A percentile compares a stretch with the other conserved stretches of the same genome.
These are phyloP conservation scores for Argyresthia goedartella DNA, from an alignment of 2,888 invertebrate species.

Conservation along the genomic window DNA sequence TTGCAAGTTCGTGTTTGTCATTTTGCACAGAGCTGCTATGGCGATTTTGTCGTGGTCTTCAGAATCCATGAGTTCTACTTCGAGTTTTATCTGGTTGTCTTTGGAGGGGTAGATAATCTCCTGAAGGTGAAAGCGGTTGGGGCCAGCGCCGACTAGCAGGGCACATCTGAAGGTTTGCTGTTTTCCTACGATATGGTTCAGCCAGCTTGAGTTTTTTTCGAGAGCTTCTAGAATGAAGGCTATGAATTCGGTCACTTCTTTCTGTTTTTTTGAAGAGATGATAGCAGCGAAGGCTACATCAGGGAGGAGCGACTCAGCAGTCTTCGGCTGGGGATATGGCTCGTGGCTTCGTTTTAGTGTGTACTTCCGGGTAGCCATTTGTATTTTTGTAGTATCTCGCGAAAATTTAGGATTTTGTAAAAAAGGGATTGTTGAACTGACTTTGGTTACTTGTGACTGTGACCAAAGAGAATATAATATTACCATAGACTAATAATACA, in stretches of 20 bases:
- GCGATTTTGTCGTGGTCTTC: constrained; percentile 57
- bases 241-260: constrained; percentile 49
- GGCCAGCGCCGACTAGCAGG: constrained; percentile 49
- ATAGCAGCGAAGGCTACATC: constrained; percentile 54
- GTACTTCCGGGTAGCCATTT: too few species aligned
- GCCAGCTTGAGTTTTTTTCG: constrained; percentile 46
- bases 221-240: constrained; percentile 42
- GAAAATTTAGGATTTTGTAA: too few species aligned
- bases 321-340: too few species aligned
- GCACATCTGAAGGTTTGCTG: constrained; percentile 49
- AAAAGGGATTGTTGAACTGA: too few species aligned
- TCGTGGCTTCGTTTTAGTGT: too few species aligned
- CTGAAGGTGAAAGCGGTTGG: constrained; percentile 52
- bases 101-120: constrained; percentile 50
- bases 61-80: constrained; percentile 48
- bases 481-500: too few species aligned
- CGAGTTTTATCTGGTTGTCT: constrained; percentile 36
- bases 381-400: too few species aligned
- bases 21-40: constrained; percentile 42
- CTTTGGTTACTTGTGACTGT: too few species aligned
- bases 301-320: constrained; percentile 11
- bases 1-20: constrained; percentile 37
- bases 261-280: constrained; percentile 44
- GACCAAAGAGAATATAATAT: too few species aligned
- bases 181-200: constrained; percentile 39